phyloP scores from a whole-genome alignment of 2,888 invertebrate species.

The Loripinus fragilis region DNA sequence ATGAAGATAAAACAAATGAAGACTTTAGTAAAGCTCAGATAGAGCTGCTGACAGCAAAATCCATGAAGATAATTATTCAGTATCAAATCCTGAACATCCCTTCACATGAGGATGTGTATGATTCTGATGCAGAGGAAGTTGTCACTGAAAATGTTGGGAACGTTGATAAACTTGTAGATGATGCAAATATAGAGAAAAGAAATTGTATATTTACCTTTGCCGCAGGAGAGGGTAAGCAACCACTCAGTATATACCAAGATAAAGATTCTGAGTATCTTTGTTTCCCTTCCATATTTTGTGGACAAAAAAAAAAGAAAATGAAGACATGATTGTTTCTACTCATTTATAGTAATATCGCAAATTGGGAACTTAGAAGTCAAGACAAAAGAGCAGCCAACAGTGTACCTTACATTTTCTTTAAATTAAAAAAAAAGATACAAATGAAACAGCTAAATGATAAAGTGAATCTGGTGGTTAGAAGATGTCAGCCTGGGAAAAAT shows the following conservation, averaged over 20 bases:
- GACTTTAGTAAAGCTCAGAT: too few relatives aligned
- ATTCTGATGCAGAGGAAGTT: too few relatives aligned
- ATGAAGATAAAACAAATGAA: too few relatives aligned
- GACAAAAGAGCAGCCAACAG: slow-evolving; percentile 37
- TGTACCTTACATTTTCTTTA: slow-evolving; percentile 49
- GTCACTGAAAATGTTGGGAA: too few relatives aligned
- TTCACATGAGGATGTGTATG: too few relatives aligned
- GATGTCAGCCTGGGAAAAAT: slow-evolving; percentile 33
- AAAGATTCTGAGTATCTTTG: slow-evolving; percentile 46
- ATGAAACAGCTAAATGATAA: slow-evolving; percentile 52
- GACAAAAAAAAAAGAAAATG: slow-evolving; percentile 45
- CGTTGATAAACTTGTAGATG: slow-evolving; percentile 48
- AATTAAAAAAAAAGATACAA: slow-evolving; percentile 41
- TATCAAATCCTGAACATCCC: too few relatives aligned
- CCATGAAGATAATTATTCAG: too few relatives aligned
- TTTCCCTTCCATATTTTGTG: slow-evolving; percentile 58
- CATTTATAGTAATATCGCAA: slow-evolving; percentile 30
- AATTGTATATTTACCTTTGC: slow-evolving; percentile 44
- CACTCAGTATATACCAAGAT: slow-evolving; percentile 58
- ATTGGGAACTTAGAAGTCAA: slow-evolving; percentile 30
- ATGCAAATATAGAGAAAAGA: slow-evolving; percentile 39
- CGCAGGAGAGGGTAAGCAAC: slow-evolving; percentile 53
- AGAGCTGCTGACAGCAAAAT: too few relatives aligned
- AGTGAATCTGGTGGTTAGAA: slow-evolving; percentile 47
- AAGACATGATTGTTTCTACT: slow-evolving; percentile 24